Evolutionary conservation across 2,888 invertebrate genomes (phyloP).

Genomic region (Harmothoe impar): DNA sequence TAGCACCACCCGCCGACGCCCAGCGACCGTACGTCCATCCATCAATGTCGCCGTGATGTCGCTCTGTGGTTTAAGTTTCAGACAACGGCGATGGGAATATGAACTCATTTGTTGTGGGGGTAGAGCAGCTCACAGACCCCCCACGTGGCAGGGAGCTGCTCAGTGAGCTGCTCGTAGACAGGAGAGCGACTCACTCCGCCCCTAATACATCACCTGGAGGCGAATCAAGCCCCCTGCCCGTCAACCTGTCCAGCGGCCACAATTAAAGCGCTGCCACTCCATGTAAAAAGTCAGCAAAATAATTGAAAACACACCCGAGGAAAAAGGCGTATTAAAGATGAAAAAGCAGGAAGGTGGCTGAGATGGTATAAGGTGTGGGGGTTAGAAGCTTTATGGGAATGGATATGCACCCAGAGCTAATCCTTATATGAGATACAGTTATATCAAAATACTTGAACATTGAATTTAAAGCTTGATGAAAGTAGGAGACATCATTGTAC

Average conservation of each 20-base stretch:
- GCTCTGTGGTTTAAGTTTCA: conserved; percentile 23
- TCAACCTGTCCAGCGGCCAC: conserved; percentile 31
- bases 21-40: conserved; percentile 35
- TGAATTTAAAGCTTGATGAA: too few species aligned
- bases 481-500: too few species aligned
- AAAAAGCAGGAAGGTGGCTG: conserved; percentile 10
- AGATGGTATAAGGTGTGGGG: background rate
- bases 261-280: conserved; percentile 22
- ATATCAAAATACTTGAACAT: too few species aligned
- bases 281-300: background rate
- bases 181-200: conserved; percentile 1
- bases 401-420: too few species aligned
- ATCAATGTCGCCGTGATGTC: conserved; percentile 32
- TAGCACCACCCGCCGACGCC: background rate
- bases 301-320: background rate
- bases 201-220: conserved; percentile 33
- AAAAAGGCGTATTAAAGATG: background rate
- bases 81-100: conserved; percentile 19
- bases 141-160: conserved; percentile 20
- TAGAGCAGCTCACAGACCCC: background rate
- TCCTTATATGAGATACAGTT: too few species aligned
- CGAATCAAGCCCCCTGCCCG: conserved; percentile 11
- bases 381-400: background rate
- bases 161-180: background rate
- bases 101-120: conserved; percentile 36